A percentile compares a stretch with the other conserved stretches of the same genome.
These are phyloP conservation scores for Hydropotes inermis DNA, from an alignment of 2,113 vertebrate species.

Conservation along the genomic window DNA sequence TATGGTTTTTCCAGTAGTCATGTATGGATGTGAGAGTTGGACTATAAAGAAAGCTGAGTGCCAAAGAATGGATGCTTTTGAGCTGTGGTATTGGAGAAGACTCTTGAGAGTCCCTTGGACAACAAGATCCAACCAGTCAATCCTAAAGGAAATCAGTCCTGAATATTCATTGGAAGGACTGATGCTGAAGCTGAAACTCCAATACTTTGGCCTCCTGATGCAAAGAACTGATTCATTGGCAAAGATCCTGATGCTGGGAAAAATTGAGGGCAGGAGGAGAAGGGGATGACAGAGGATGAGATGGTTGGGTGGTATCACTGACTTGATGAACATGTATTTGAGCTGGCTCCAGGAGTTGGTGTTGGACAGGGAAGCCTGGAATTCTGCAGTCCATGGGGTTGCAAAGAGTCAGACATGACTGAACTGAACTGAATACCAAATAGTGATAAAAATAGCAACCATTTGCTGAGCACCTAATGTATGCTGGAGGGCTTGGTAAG, in stretches of 20 bases:
- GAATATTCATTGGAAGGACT: background rate
- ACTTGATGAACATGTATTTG: background rate
- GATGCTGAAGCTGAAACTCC: background rate
- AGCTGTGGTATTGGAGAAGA: background rate
- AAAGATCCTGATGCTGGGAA: background rate
- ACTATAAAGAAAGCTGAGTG: background rate
- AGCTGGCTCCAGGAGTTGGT: background rate
- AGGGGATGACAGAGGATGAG: background rate
- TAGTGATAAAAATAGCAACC: background rate
- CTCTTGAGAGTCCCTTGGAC: background rate
- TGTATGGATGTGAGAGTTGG: background rate
- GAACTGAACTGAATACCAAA: background rate
- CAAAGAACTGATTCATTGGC: background rate
- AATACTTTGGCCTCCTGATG: background rate
- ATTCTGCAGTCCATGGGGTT: background rate
- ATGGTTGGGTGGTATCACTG: background rate
- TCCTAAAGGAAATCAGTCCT: background rate
- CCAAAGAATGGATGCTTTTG: background rate
- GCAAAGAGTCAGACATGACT: background rate
- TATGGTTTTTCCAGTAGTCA: background rate
- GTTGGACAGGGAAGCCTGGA: background rate
- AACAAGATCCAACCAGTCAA: background rate
- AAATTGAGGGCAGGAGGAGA: background rate
- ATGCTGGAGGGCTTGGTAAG: background rate
- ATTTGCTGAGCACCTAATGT: background rate